phyloP scores from a whole-genome alignment of 2,888 invertebrate species.

The Bembecia ichneumoniformis region DNA sequence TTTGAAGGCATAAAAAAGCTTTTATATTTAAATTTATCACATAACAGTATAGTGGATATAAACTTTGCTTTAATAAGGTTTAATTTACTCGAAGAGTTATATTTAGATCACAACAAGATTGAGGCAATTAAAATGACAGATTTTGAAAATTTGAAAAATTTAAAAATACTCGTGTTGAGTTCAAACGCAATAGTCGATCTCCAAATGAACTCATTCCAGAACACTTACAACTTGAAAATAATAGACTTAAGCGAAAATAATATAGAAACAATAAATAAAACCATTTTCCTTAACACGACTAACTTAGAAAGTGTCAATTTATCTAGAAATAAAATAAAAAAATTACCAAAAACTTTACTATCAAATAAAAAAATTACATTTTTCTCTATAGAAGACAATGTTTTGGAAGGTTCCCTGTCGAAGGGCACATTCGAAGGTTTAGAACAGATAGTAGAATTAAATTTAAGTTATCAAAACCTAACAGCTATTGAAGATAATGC shows the following conservation, averaged over 20 bases:
- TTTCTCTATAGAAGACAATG: slow-evolving; percentile 32
- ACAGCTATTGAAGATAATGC: slow-evolving; percentile 36
- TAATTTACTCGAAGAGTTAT: slow-evolving; percentile 25
- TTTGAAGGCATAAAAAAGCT: slow-evolving; percentile 41
- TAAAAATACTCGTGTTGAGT: slow-evolving; percentile 28
- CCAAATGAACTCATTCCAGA: slow-evolving; percentile 22
- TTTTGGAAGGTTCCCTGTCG: slow-evolving; percentile 27
- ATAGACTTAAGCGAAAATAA: slow-evolving; percentile 32
- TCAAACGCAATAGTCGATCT: slow-evolving; percentile 28
- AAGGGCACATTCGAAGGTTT: slow-evolving; percentile 44
- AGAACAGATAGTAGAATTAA: slow-evolving; percentile 19
- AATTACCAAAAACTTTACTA: slow-evolving; percentile 33
- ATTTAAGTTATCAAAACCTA: slow-evolving; percentile 34
- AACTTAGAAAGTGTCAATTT: slow-evolving; percentile 26
- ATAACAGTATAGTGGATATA: slow-evolving; percentile 33
- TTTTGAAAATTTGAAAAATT: slow-evolving; percentile 25
- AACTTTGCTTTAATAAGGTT: slow-evolving; percentile 38
- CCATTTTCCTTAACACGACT: slow-evolving; percentile 19
- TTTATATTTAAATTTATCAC: slow-evolving; percentile 28
- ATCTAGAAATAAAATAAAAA: slow-evolving; percentile 34
- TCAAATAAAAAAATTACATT: slow-evolving; percentile 24
- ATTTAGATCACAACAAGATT: slow-evolving; percentile 33
- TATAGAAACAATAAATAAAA: slow-evolving; percentile 21
- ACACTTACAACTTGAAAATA: slow-evolving; percentile 18
- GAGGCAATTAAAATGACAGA: slow-evolving; percentile 22